These are phyloP conservation scores for Brachyopa scutellaris DNA, from an alignment of 2,888 invertebrate species.

Conservation along the genomic window DNA sequence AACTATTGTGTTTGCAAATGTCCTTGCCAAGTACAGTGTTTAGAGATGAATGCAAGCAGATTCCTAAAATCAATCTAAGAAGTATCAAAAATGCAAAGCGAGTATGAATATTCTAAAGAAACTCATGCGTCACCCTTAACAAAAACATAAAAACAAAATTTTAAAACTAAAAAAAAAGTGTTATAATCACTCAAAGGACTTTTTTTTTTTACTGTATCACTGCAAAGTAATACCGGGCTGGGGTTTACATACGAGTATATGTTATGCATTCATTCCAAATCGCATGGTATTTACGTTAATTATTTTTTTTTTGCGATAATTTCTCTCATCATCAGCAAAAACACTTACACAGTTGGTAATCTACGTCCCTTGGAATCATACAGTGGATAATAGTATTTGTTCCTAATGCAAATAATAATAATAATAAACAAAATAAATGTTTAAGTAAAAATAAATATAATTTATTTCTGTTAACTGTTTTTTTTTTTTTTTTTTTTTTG, in stretches of 20 bases:
- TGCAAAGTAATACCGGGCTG: constrained; percentile 22
- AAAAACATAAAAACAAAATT: neutral
- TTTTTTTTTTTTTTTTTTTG: neutral
- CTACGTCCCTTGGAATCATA: constrained; percentile 82
- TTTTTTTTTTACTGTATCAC: no score
- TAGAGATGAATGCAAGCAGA: no score
- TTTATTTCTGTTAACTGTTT: constrained; percentile 5
- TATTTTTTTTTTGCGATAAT: constrained; percentile 34
- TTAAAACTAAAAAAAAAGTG: constrained; percentile 9
- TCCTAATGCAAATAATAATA: constrained; percentile 77
- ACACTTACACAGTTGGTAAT: constrained; percentile 81
- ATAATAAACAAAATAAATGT: constrained; percentile 69
- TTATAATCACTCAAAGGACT: constrained; percentile 7
- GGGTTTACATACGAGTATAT: no score
- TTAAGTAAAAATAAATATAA: constrained; percentile 40
- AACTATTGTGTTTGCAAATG: no score
- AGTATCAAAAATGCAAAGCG: neutral
- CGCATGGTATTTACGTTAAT: constrained; percentile 59
- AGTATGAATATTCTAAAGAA: no score
- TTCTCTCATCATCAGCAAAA: constrained; percentile 58
- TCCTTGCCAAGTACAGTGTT: no score
- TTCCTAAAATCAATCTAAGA: no score
- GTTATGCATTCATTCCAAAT: constrained; percentile 64
- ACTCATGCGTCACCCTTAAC: constrained; percentile 28
- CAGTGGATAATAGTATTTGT: constrained; percentile 81